phyloP scores from a whole-genome alignment of 2,888 invertebrate species.

The Phortica magna region DNA sequence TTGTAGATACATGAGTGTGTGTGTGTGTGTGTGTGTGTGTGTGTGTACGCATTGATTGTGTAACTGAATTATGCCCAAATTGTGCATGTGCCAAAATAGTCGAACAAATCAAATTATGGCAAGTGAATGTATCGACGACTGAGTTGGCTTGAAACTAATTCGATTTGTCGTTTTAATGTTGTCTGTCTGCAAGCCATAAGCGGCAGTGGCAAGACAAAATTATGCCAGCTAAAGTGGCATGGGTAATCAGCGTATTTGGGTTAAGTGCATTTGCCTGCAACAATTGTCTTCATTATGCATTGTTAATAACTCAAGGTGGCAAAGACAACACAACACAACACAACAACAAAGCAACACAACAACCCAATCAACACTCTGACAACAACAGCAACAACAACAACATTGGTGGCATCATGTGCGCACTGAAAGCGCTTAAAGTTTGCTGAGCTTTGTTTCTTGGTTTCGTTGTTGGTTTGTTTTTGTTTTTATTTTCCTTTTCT shows the following conservation, averaged over 20 bases:
- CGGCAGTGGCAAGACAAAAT: background rate
- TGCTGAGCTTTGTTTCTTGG: no score
- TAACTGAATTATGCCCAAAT: constrained; percentile 23
- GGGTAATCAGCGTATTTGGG: background rate
- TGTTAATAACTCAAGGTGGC: constrained; percentile 25
- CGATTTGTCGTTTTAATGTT: constrained; percentile 7
- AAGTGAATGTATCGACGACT: background rate
- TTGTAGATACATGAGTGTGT: background rate
- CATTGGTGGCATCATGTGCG: background rate
- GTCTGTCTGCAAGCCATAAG: background rate
- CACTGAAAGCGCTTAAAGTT: background rate
- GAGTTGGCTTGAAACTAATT: background rate
- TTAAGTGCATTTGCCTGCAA: constrained; percentile 22
- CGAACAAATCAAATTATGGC: constrained; percentile 1
- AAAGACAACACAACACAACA: background rate
- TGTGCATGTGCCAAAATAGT: background rate
- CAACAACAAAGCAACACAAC: background rate
- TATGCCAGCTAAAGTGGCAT: background rate
- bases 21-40: background rate
- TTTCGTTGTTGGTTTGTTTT: background rate
- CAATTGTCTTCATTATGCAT: background rate
- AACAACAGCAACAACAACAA: background rate
- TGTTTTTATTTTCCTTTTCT: background rate
- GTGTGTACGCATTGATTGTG: background rate
- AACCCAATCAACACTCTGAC: background rate